These are phyloP conservation scores for Eumaeus atala DNA, from an alignment of 1,140 invertebrate genomes.

Conservation along the genomic window DNA sequence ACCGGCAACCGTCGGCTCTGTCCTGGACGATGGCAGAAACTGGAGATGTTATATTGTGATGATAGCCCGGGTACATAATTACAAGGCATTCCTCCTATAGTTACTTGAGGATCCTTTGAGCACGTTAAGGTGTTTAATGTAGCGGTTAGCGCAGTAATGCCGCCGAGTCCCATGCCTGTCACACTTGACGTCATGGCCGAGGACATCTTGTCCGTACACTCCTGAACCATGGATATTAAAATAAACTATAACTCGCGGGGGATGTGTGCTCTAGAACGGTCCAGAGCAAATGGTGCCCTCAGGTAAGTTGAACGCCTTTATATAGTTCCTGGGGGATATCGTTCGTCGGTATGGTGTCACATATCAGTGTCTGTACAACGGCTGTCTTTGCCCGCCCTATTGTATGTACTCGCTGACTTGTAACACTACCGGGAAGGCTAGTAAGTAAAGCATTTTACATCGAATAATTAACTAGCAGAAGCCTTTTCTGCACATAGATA, in stretches of 20 bases:
- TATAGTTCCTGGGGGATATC: conserved; percentile 46
- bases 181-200: conserved; percentile 72
- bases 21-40: conserved; percentile 67
- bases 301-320: conserved; percentile 27
- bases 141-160: conserved; percentile 61
- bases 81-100: conserved; percentile 67
- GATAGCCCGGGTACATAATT: conserved; percentile 70
- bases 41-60: conserved; percentile 68
- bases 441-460: too few relatives aligned
- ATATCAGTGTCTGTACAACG: conserved; percentile 29
- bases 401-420: conserved; percentile 43
- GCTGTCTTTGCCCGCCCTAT: conserved; percentile 46
- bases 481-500: too few relatives aligned
- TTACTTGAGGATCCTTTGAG: conserved; percentile 65
- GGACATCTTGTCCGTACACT: conserved; percentile 69
- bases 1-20: conserved; percentile 67
- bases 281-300: conserved; percentile 58
- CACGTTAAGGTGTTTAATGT: conserved; percentile 62
- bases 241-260: conserved; percentile 25
- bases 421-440: conserved; percentile 11
- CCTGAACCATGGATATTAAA: conserved; percentile 47
- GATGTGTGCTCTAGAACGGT: conserved; percentile 49
- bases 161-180: conserved; percentile 70
- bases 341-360: conserved; percentile 51
- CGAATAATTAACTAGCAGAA: too few relatives aligned